These are phyloP conservation scores for Scaptodrosophila latifasciaeformis DNA, from an alignment of 2,888 invertebrate species.

Conservation along the genomic window DNA sequence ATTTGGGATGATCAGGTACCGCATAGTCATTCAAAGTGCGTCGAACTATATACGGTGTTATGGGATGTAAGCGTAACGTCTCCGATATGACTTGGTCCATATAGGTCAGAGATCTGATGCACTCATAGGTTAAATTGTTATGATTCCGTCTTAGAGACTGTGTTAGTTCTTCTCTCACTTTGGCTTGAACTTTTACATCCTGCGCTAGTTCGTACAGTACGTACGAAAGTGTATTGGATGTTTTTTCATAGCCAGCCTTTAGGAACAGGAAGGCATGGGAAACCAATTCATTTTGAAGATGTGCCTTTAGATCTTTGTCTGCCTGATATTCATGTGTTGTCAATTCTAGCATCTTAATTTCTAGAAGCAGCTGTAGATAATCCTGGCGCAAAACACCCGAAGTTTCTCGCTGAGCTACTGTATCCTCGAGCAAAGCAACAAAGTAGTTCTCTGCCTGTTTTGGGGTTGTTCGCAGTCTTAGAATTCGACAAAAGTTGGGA, in stretches of 20 bases:
- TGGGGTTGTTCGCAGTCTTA: slow-evolving; percentile 55
- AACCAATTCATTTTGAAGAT: slow-evolving; percentile 68
- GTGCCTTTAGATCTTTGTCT: slow-evolving; percentile 62
- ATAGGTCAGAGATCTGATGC: slow-evolving; percentile 62
- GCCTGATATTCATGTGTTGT: slow-evolving; percentile 66
- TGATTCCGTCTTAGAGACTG: slow-evolving; percentile 49
- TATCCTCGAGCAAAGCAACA: slow-evolving; percentile 46
- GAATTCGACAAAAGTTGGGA: slow-evolving; percentile 54
- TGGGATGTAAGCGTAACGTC: slow-evolving; percentile 78
- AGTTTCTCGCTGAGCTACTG: slow-evolving; percentile 52
- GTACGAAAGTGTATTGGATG: slow-evolving; percentile 79
- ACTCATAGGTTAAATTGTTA: slow-evolving; percentile 64
- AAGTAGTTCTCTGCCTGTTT: slow-evolving; percentile 60
- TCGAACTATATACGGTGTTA: slow-evolving; percentile 72
- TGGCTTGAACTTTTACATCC: slow-evolving; percentile 56
- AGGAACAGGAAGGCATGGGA: slow-evolving; percentile 72
- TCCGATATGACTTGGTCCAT: slow-evolving; percentile 74
- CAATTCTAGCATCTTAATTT: slow-evolving; percentile 74
- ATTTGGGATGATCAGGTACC: slow-evolving; percentile 73
- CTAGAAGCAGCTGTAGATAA: slow-evolving; percentile 78
- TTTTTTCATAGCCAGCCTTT: slow-evolving; percentile 80
- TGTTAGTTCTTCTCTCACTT: slow-evolving; percentile 64
- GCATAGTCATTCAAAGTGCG: slow-evolving; percentile 75
- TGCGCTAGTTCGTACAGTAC: slow-evolving; percentile 69
- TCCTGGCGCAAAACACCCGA: slow-evolving; percentile 72